Base-by-base conservation (phyloP, 2,113 vertebrate genomes). In the Sardina pilchardus region DNA sequence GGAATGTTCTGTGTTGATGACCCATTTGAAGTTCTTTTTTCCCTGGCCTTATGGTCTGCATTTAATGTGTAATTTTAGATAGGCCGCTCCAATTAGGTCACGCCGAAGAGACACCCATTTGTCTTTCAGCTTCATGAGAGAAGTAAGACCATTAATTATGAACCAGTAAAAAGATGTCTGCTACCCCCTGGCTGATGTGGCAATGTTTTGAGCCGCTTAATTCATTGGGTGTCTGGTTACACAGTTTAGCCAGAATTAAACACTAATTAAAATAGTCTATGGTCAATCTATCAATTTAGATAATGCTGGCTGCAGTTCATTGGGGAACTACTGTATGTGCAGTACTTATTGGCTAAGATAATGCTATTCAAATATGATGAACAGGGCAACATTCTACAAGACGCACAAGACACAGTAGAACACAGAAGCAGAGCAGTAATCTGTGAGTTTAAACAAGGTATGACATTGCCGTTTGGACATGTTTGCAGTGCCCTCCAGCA, bases 81-180 rank as follows among this genome's bases (percentile, higher is more conserved):
- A 85, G 86, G 82, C 83, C 14, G 56, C 86, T 88, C 78, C 82
- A 89, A 89, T 88, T 83, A 89, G 89, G 89, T 89, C 82, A 85
- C 19, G 16, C 81, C 59, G 82, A 44, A 84, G 82, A 86, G 83
- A 63, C 78, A 44, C 81, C 82, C 71, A 86, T 90, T 90, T 88
- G 85, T 90, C 89, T 90, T 89, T 84, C 45, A 82, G 84, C 59
- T 44, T 43, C 34, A 80, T 83, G 71, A 6, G 81, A 83, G 81
- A 85, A 80, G 67, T 82, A 75, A 83, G 75, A 82, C 82, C 83
- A 88, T 90, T 90, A 89, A 89, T 88, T 89, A 83, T 89, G 59
- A 56, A 75, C n/a, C 34, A 86, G 86, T 88, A 86, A 87, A 85
- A 88, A 67, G 81, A 83, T 81, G 53, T 71, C 82, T 56, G 81